Evolutionary conservation across 2,888 invertebrate species (phyloP).

Genomic region (Lottia gigantea): DNA sequence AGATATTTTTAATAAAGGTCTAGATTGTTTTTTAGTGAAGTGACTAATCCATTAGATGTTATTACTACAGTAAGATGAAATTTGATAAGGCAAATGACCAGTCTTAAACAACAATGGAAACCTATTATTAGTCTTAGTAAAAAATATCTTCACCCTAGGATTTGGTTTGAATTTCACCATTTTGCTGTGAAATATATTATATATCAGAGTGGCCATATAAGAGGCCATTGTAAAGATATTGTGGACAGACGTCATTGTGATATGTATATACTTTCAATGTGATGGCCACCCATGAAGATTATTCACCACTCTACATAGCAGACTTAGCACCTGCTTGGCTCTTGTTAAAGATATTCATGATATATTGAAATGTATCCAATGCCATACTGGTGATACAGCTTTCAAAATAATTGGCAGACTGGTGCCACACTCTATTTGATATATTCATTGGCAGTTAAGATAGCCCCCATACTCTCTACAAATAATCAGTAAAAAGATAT

Average conservation of each 20-base stretch:
- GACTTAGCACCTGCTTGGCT: neutral
- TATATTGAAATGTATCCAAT: constrained; percentile 8
- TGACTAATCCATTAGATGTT: too few species aligned
- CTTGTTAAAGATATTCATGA: neutral
- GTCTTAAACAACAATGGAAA: too few species aligned
- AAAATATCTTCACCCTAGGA: too few species aligned
- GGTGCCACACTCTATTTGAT: neutral
- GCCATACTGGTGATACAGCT: constrained; percentile 7
- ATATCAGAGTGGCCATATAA: constrained; percentile 8
- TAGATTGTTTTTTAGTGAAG: too few species aligned
- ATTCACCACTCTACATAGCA: neutral
- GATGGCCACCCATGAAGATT: constrained; percentile 4
- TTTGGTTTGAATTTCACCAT: too few species aligned
- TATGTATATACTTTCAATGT: neutral
- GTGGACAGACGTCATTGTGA: constrained; percentile 5
- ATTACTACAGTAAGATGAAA: too few species aligned
- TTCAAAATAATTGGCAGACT: constrained; percentile 6
- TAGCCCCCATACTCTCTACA: too few species aligned
- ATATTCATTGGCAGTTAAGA: too few species aligned
- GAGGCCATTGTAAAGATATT: neutral
- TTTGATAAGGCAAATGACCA: too few species aligned
- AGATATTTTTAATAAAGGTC: too few species aligned
- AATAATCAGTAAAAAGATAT: too few species aligned
- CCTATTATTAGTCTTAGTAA: too few species aligned
- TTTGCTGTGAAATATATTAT: neutral